Evolutionary conservation across 1,140 invertebrate species (phyloP).

Genomic region (Antheraea mylitta): DNA sequence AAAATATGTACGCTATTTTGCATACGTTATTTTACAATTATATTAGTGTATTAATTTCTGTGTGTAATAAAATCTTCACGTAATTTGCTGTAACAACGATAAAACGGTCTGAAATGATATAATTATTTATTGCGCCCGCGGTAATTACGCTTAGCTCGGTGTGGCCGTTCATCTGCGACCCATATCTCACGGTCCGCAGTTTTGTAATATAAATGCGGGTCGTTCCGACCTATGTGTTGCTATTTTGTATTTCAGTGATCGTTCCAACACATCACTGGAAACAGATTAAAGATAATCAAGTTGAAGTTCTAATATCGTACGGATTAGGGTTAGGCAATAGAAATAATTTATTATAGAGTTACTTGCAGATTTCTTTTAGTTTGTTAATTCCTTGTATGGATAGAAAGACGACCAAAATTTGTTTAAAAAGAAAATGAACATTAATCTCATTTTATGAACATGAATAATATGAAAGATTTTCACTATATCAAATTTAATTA

Average conservation of each 20-base stretch:
- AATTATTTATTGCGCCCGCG: conserved; percentile 53
- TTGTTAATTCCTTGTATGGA: too few relatives aligned
- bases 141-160: conserved; percentile 37
- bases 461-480: too few relatives aligned
- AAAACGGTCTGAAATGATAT: conserved; percentile 42
- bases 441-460: too few relatives aligned
- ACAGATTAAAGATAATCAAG: neutral
- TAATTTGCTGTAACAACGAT: neutral
- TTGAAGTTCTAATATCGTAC: too few relatives aligned
- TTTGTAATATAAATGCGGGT: conserved; percentile 49
- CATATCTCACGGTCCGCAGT: conserved; percentile 53
- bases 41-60: neutral
- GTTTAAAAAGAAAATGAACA: too few relatives aligned
- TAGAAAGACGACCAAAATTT: too few relatives aligned
- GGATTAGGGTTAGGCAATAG: too few relatives aligned
- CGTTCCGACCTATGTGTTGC: conserved; percentile 24
- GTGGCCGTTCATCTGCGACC: conserved; percentile 48
- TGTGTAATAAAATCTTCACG: conserved; percentile 11
- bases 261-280: neutral
- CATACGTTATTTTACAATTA: too few relatives aligned
- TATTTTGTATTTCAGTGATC: conserved; percentile 36
- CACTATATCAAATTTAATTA: too few relatives aligned
- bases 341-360: too few relatives aligned
- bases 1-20: too few relatives aligned
- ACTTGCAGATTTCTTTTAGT: too few relatives aligned